phyloP scores from a whole-genome alignment of 2,888 invertebrate species.

The Ramazzottius varieornatus region DNA sequence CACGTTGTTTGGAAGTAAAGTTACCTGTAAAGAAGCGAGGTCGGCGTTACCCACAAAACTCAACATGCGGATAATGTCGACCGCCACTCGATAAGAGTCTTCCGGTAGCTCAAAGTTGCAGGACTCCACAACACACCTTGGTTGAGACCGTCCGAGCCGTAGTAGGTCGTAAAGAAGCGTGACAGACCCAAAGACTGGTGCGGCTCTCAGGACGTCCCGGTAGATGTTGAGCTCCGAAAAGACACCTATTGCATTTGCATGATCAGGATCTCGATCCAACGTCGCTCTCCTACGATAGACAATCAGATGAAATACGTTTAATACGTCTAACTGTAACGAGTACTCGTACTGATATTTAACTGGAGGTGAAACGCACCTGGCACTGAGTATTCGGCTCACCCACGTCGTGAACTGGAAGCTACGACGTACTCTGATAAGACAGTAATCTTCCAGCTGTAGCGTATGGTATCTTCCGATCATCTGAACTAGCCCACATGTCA shows the following conservation, averaged over 20 bases:
- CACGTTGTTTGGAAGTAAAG: background rate
- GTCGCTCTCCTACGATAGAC: too few species aligned
- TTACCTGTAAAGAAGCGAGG: background rate
- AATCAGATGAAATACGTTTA: too few species aligned
- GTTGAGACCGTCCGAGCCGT: background rate
- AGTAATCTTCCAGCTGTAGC: background rate
- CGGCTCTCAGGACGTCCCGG: background rate
- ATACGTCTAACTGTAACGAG: too few species aligned
- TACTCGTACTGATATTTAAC: background rate
- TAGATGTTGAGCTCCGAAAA: background rate
- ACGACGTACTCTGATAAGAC: background rate
- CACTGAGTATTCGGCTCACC: background rate
- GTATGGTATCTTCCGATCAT: background rate
- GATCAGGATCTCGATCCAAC: background rate
- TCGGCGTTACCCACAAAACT: background rate
- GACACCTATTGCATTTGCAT: too few species aligned
- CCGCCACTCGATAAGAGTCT: background rate
- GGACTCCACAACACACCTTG: background rate
- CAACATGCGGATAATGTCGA: background rate
- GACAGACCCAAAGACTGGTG: background rate
- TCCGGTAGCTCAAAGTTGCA: background rate
- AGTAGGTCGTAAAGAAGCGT: background rate
- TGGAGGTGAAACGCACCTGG: background rate
- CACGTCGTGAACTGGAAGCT: slow-evolving; percentile 2
- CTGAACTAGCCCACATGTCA: background rate